Evolutionary conservation across 1,140 invertebrate genomes (phyloP).

Genomic region (Rhizoglyphus robini): DNA sequence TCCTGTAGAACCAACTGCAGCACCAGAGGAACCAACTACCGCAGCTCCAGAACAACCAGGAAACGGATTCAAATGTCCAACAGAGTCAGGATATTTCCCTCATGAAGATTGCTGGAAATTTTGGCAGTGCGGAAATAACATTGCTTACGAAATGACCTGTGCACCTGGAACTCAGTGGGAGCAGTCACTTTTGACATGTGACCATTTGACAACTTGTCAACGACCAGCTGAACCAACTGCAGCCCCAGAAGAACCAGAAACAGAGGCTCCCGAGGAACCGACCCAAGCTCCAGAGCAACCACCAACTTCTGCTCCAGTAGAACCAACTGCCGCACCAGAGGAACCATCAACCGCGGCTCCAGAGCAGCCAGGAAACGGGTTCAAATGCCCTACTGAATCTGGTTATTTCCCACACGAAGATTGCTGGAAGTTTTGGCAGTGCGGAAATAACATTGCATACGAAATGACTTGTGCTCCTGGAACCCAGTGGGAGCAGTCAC

Average conservation of each 20-base stretch:
- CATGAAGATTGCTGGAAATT: slow-evolving; percentile 13
- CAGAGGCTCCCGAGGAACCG: no score
- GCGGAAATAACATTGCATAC: not conserved
- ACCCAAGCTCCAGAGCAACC: no score
- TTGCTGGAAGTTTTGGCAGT: no score
- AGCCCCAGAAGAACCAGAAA: no score
- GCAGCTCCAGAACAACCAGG: not conserved
- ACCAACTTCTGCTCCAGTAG: not conserved
- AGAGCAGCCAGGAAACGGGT: not conserved
- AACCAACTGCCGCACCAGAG: not conserved
- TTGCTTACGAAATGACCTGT: slow-evolving; percentile 22
- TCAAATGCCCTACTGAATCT: slow-evolving; percentile 10
- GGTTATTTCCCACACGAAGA: no score
- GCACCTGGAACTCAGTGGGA: slow-evolving; percentile 25
- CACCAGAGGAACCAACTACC: no score
- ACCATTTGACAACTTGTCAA: slow-evolving; percentile 23
- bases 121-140: slow-evolving; percentile 11
- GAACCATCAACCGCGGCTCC: no score
- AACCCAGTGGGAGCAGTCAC: not conserved
- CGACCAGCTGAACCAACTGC: no score
- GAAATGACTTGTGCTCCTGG: slow-evolving; percentile 9
- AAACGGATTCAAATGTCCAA: slow-evolving; percentile 5
- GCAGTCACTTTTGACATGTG: slow-evolving; percentile 25
- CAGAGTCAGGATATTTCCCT: no score
- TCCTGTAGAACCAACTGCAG: not conserved